These are phyloP conservation scores for Chelonus formosanus DNA, from an alignment of 2,888 invertebrate species.

Conservation along the genomic window DNA sequence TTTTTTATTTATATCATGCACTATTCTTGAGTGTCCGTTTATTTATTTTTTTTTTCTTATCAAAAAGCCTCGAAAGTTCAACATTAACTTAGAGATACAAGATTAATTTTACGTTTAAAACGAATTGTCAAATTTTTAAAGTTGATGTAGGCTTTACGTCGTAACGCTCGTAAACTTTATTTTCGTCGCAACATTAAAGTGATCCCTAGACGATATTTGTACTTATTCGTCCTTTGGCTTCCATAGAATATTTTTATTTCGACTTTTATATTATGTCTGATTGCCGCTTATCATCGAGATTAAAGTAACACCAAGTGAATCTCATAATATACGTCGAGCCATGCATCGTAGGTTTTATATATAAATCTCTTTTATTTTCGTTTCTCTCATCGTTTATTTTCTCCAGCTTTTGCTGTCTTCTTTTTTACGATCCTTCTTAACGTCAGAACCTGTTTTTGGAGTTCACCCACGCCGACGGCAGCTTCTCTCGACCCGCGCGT, in stretches of 20 bases:
- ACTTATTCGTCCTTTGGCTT: constrained; percentile 5
- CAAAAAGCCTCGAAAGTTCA: too few relatives aligned
- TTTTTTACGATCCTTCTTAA: constrained; percentile 28
- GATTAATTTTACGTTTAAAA: too few relatives aligned
- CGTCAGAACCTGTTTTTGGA: constrained; percentile 41
- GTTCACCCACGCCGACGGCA: constrained; percentile 41
- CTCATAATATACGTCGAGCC: constrained; percentile 28
- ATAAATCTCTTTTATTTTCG: constrained; percentile 21
- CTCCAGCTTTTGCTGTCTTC: constrained; percentile 8
- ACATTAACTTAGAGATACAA: too few relatives aligned
- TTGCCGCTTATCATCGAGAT: constrained; percentile 42
- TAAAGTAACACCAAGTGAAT: constrained; percentile 41
- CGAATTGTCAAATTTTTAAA: too few relatives aligned
- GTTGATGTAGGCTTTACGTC: too few relatives aligned
- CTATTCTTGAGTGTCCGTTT: too few relatives aligned
- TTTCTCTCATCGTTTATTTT: constrained; percentile 25
- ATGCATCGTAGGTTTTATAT: constrained; percentile 12
- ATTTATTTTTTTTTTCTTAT: too few relatives aligned
- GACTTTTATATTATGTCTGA: constrained; percentile 32
- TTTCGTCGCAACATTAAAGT: constrained; percentile 7
- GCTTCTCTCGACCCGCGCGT: constrained; percentile 26
- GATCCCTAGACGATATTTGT: constrained; percentile 20
- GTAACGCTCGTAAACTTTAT: too few relatives aligned
- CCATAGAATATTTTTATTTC: constrained; percentile 1
- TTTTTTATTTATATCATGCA: too few relatives aligned